phyloP scores from a whole-genome alignment of 30 jellyfish, hydroid and myxozoan species.

The Hydractinia echinata region DNA sequence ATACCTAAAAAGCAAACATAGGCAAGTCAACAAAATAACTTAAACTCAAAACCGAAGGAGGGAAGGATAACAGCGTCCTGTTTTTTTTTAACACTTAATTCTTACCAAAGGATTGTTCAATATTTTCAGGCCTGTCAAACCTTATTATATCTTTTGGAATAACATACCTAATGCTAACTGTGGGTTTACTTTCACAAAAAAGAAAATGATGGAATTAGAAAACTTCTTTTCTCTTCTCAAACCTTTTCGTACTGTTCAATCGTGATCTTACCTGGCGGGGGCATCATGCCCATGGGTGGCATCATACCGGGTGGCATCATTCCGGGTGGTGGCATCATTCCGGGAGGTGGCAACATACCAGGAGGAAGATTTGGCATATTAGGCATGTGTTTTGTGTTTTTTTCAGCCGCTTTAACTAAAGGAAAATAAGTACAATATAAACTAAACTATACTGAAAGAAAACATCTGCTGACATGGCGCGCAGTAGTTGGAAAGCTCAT shows the following conservation, averaged over 20 bases:
- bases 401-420: conserved; percentile 97
- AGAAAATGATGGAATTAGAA: no score
- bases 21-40: background rate
- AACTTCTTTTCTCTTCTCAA: no score
- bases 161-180: no score
- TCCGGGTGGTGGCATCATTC: conserved; percentile 87
- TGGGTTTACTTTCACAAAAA: no score
- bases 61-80: no score
- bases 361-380: conserved; percentile 52
- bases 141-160: no score
- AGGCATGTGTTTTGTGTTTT: conserved; percentile 35
- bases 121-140: no score
- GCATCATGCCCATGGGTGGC: conserved; percentile 63
- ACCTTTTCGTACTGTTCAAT: no score
- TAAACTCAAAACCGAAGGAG: background rate
- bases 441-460: background rate
- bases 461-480: no score
- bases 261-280: conserved; percentile 40
- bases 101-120: no score
- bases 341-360: conserved; percentile 84
- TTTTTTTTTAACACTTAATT: no score
- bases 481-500: no score
- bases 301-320: conserved; percentile 93
- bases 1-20: conserved; percentile 37
- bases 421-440: background rate